Conservation (phyloP, 2,888 invertebrate genomes). For the Himalopsyche japonica region DNA sequence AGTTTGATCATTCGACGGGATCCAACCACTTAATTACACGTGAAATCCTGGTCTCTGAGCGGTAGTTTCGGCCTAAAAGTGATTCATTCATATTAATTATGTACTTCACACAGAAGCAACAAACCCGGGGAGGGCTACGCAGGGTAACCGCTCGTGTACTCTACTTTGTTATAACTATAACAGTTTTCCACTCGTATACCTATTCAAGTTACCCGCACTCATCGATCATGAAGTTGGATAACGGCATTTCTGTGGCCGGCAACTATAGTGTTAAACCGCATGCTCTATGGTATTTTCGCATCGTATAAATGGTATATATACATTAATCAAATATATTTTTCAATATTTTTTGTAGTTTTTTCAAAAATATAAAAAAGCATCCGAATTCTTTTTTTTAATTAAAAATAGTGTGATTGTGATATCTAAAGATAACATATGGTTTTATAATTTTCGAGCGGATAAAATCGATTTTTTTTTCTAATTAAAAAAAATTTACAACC, state of each 20-base stretch:
- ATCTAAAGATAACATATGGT: too few relatives aligned
- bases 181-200: background rate
- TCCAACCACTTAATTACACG: background rate
- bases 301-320: background rate
- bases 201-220: background rate
- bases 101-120: background rate
- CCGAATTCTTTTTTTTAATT: too few relatives aligned
- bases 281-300: background rate
- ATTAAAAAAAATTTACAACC: too few relatives aligned
- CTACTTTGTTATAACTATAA: background rate
- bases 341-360: too few relatives aligned
- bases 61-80: background rate
- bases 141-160: background rate
- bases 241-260: background rate
- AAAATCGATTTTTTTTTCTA: too few relatives aligned
- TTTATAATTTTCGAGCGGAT: too few relatives aligned
- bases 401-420: too few relatives aligned
- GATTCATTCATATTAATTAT: background rate
- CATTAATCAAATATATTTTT: too few relatives aligned
- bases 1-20: background rate
- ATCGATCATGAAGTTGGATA: background rate
- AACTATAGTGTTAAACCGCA: background rate
- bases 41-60: background rate
- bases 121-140: background rate
- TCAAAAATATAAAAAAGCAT: too few relatives aligned